Conservation (phyloP, 1,140 invertebrate species). For the Macrostomum lignano region DNA sequence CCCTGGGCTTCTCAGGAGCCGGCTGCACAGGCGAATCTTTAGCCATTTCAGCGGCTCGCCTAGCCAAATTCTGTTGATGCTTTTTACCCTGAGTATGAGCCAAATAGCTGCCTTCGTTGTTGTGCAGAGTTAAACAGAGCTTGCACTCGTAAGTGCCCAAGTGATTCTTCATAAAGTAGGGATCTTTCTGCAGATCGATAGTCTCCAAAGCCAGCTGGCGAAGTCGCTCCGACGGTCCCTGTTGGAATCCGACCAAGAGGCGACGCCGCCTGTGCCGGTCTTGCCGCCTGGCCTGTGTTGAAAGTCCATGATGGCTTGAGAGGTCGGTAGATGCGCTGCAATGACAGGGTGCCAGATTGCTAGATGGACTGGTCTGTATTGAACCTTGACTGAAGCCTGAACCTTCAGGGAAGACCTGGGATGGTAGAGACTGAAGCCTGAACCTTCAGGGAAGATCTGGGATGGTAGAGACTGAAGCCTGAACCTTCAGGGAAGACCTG, state of each 20-base stretch:
- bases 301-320: too few species aligned
- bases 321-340: too few species aligned
- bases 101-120: slow-evolving; percentile 95
- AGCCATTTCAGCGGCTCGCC: slow-evolving; percentile 87
- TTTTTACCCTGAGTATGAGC: slow-evolving; percentile 99
- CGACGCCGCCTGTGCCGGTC: slow-evolving; percentile 86
- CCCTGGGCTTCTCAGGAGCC: slow-evolving; percentile 65
- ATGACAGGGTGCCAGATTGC: too few species aligned
- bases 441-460: too few species aligned
- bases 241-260: slow-evolving; percentile 91
- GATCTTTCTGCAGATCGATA: slow-evolving; percentile 80
- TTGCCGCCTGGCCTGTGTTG: too few species aligned
- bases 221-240: slow-evolving; percentile 67
- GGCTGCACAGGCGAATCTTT: slow-evolving; percentile 67
- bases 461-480: too few species aligned
- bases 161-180: slow-evolving; percentile 31
- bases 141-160: slow-evolving; percentile 81
- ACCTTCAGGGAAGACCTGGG: too few species aligned
- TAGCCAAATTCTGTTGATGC: slow-evolving; percentile 76
- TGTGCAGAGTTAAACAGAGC: slow-evolving; percentile 84
- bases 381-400: too few species aligned
- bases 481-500: too few species aligned
- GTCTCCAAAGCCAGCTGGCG: slow-evolving; percentile 84
- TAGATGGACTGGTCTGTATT: too few species aligned
- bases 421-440: too few species aligned